Evolutionary conservation across 2,113 vertebrate species (phyloP), one percentile per base, ranked within the genome.

Genomic region (Psammodynastes pulverulentus): DNA sequence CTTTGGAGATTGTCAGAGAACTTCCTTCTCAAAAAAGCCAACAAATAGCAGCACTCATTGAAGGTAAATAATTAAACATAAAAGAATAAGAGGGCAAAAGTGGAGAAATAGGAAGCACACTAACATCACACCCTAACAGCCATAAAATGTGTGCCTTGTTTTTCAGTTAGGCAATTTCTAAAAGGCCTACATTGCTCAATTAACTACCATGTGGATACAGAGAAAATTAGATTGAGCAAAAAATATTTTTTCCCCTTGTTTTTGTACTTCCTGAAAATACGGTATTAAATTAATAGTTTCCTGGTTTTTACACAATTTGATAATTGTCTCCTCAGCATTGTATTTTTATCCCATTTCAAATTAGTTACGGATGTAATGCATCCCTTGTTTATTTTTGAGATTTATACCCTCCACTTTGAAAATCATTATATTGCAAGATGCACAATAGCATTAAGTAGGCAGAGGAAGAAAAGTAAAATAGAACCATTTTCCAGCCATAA

Each of bases 1-100:
- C 99, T 56, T 98, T 99, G 95, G 99, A 99, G 97, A 99, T 98
- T 17, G 99, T 99, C 93, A 98, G 97, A 92, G 99, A 99, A 29
- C 98, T 99, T 97, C 99, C 99, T n/a, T 99, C 99, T 49, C 98
- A 99, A 97, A 99, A 99, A 96, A 99, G 98, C 97, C 97, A 98
- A 86, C 98, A 99, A 96, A 99, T 99, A 91, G 98, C 98, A 29
- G 98, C 98, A 79, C 98, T 99, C 53, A 99, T 99, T 1, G 97
- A 98, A 97, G 98, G 99, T 99, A 45, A 79, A 95, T 21, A 67
- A 2, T n/a, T 13, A 29, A 89, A 24, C 23, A 52, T 8, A 10
- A 2, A 45, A 46, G 17, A 5, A 34, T n/a, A 0, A 29, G 29
- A 67, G 48, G 34, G 54, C 90, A 51, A 84, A 56, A 92, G 46